These are phyloP conservation scores for Myiozetetes cayanensis DNA, from an alignment of 2,113 vertebrate genomes.

Conservation along the genomic window DNA sequence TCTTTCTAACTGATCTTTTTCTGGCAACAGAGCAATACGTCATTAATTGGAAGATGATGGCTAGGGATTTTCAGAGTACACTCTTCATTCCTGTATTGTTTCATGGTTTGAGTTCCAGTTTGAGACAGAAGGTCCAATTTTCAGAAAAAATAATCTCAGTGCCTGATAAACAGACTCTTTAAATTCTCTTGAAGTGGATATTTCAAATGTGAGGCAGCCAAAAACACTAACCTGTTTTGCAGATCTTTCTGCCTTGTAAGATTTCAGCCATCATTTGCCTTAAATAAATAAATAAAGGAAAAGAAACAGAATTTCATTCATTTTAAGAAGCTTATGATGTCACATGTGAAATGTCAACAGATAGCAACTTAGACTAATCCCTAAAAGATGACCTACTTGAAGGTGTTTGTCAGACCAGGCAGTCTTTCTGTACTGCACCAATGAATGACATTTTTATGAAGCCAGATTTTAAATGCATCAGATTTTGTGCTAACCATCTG, in stretches of 20 bases:
- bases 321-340: constrained; percentile 68
- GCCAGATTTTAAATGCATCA: background rate
- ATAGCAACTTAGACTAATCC: constrained; percentile 60
- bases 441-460: constrained; percentile 14
- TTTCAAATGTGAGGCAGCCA: background rate
- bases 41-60: background rate
- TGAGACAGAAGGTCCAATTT: background rate
- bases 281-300: background rate
- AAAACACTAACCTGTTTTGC: background rate
- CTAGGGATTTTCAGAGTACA: background rate
- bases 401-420: constrained; percentile 40
- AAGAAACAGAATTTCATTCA: constrained; percentile 28
- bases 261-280: background rate
- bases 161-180: background rate
- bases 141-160: background rate
- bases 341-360: constrained; percentile 63
- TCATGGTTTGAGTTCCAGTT: background rate
- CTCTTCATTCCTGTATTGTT: background rate
- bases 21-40: background rate
- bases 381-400: constrained; percentile 69
- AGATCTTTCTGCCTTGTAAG: background rate
- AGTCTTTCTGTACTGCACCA: background rate
- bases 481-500: background rate
- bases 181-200: background rate
- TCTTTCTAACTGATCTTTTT: background rate